Base-by-base conservation (phyloP, 2,797 vertebrate genomes). In the Babyrousa celebensis region DNA sequence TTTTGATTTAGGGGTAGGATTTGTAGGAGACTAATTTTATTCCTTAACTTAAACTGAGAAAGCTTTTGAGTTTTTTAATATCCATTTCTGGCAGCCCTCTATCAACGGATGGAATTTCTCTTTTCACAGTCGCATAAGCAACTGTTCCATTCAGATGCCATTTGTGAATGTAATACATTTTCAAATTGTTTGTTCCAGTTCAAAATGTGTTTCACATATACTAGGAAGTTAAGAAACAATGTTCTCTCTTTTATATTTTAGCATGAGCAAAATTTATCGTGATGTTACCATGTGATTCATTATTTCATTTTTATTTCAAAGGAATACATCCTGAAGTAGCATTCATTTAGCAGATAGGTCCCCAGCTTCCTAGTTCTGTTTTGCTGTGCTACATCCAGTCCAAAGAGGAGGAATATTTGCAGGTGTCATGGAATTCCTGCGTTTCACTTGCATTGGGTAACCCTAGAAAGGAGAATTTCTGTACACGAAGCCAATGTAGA, bases 21-120 rank as follows among this genome's bases (percentile, higher is more conserved):
- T 96, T 95, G 21, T 92, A 77, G 60, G 15, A 93, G 40, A 85
- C 85, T 71, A 75, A 92, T 85, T 96, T 95, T 80, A 91, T 93
- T 95, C n/a, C 58, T 96, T 96, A 43, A 91, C 71, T 96, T 96
- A 89, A 94, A 89, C 75, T 43, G n/a, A 89, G 67, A 85, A 96
- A 63, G 70, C 16, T 74, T 94, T 95, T 32, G 74, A 10, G 36
- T 54, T 94, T 97, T 96, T 91, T 63, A 78, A 72, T 80, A 85
- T 62, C 43, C 60, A 36, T 79, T 96, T 87, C 91, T 96, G 94
- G 58, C 86, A 84, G 71, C 18, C 14, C 10, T 56, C 71, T 96
- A 36, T 89, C 80, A 91, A 48, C 95, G 91, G 65, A 67, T 95
- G 86, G 40, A 93, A 23, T 70, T 96, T 97, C 85, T 97, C 40